A percentile compares a stretch with the other conserved stretches of the same genome.
Conservation (phyloP, 1,140 invertebrate genomes). For the Liolophura sinensis region DNA sequence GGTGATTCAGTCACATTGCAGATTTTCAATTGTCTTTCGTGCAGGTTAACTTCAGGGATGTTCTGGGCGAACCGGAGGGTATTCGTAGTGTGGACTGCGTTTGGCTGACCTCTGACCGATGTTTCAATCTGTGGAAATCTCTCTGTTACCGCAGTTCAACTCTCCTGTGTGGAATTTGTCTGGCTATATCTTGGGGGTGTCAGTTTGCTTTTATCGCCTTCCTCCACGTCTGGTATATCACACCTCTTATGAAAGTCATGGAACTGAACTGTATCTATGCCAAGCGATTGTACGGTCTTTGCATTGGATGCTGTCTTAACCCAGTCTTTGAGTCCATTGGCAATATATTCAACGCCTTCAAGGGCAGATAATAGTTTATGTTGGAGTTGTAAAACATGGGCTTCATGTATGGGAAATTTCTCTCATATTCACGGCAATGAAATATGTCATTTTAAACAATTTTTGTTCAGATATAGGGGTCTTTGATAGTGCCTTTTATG, state of each 20-base stretch:
- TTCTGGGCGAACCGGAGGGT: slow-evolving; percentile 77
- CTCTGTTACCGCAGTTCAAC: slow-evolving; percentile 73
- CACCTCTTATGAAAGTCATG: slow-evolving; percentile 37
- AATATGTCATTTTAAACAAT: too few relatives aligned
- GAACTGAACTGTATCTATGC: slow-evolving; percentile 67
- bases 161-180: slow-evolving; percentile 69
- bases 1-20: too few relatives aligned
- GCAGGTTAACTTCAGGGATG: slow-evolving; percentile 69
- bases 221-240: slow-evolving; percentile 51
- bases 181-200: slow-evolving; percentile 71
- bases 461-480: too few relatives aligned
- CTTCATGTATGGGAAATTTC: too few relatives aligned
- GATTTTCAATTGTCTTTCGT: slow-evolving; percentile 7
- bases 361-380: too few relatives aligned
- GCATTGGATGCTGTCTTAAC: slow-evolving; percentile 66
- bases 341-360: slow-evolving; percentile 59
- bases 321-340: slow-evolving; percentile 68
- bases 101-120: slow-evolving; percentile 72
- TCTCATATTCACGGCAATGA: too few relatives aligned
- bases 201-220: slow-evolving; percentile 75
- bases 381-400: too few relatives aligned
- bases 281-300: slow-evolving; percentile 63
- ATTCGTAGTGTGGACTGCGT: slow-evolving; percentile 74
- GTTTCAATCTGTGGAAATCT: slow-evolving; percentile 70
- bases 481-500: too few relatives aligned